Evolutionary conservation across 2,888 invertebrate species (phyloP).

Genomic region (Eremobia ochroleuca): DNA sequence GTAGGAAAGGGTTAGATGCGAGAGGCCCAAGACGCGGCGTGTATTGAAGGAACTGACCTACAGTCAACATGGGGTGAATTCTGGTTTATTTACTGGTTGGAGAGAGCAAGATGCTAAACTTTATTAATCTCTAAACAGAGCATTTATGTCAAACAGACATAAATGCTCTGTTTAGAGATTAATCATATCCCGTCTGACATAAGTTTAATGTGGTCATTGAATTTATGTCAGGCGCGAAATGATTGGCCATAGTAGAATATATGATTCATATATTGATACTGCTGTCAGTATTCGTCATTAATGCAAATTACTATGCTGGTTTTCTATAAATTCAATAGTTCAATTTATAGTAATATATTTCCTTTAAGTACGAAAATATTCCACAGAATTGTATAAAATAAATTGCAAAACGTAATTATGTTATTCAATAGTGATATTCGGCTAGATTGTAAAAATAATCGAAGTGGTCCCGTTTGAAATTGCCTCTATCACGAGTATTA

Average conservation of each 20-base stretch:
- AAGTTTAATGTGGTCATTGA: no score
- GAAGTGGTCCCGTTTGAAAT: neutral
- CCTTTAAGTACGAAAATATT: neutral
- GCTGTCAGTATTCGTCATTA: neutral
- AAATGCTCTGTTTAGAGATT: no score
- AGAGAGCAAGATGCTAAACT: neutral
- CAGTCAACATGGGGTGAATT: neutral
- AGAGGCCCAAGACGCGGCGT: neutral
- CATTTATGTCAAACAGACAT: neutral
- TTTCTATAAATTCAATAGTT: neutral
- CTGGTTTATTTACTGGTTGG: neutral
- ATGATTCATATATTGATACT: neutral
- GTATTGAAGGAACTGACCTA: neutral
- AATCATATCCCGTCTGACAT: no score
- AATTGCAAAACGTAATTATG: conserved; percentile 2
- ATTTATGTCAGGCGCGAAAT: neutral
- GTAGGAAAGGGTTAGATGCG: neutral
- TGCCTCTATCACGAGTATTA: neutral
- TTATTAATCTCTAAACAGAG: neutral
- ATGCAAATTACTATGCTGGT: neutral
- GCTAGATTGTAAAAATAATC: neutral
- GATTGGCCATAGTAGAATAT: neutral
- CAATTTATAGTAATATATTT: neutral
- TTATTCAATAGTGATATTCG: neutral
- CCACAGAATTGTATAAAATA: neutral